These are phyloP conservation scores for Triplophysa rosa DNA, from an alignment of 2,113 vertebrate species.

Conservation along the genomic window DNA sequence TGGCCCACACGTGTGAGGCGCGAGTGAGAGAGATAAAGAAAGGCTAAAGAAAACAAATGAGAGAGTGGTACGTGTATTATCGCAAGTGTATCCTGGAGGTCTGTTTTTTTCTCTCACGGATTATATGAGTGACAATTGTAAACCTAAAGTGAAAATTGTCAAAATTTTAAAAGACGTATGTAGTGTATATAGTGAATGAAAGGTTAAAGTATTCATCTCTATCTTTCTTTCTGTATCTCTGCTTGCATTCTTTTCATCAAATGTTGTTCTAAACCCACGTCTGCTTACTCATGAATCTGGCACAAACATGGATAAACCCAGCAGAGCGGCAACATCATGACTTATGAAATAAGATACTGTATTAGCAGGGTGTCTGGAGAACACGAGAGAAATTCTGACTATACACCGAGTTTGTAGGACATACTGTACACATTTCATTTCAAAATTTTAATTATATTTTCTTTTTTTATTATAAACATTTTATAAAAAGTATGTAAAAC, in stretches of 20 bases:
- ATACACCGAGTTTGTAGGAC: too few species aligned
- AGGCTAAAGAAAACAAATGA: slow-evolving; percentile 37
- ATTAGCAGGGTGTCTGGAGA: background rate
- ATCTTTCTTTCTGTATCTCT: background rate
- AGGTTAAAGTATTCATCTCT: slow-evolving; percentile 16
- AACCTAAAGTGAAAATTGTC: background rate
- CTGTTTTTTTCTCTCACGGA: slow-evolving; percentile 21
- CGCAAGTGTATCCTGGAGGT: slow-evolving; percentile 13
- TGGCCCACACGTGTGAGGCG: slow-evolving; percentile 48
- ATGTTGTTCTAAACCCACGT: background rate
- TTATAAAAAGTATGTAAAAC: too few species aligned
- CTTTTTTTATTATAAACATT: too few species aligned
- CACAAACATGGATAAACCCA: slow-evolving; percentile 11
- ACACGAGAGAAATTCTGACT: background rate
- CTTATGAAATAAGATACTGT: background rate
- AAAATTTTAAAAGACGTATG: too few species aligned
- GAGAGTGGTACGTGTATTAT: slow-evolving; percentile 20
- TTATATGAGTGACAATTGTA: background rate
- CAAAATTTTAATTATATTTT: too few species aligned
- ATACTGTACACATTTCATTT: too few species aligned
- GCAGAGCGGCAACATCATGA: background rate
- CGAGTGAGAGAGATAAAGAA: slow-evolving; percentile 22
- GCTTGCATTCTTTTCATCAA: slow-evolving; percentile 2
- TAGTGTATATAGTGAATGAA: slow-evolving; percentile 2
- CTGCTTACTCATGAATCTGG: slow-evolving; percentile 1